Conservation (phyloP, 1,140 invertebrate species). For the Drosophila subpulchrella region DNA sequence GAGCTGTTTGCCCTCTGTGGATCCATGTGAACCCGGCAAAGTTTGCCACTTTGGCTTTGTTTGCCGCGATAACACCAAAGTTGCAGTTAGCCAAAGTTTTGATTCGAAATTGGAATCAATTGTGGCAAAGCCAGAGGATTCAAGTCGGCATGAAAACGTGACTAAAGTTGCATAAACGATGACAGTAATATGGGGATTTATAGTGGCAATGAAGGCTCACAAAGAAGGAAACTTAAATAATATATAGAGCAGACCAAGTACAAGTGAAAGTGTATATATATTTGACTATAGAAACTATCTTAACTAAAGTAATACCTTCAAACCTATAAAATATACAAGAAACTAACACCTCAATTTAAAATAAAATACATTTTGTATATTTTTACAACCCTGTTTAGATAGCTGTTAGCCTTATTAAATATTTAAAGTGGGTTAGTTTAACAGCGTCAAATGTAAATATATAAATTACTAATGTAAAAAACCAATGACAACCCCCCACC, state of each 20-base stretch:
- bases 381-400: too few species aligned
- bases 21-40: constrained; percentile 17
- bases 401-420: constrained; percentile 2
- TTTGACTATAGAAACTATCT: too few species aligned
- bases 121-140: constrained; percentile 17
- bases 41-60: constrained; percentile 47
- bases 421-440: constrained; percentile 13
- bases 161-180: constrained; percentile 17
- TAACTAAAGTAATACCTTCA: too few species aligned
- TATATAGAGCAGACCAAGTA: not conserved
- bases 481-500: constrained; percentile 6
- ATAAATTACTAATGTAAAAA: not conserved
- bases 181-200: not conserved
- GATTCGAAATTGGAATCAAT: constrained; percentile 44
- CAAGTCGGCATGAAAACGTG: constrained; percentile 25
- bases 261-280: too few species aligned
- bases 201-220: not conserved
- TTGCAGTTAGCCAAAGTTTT: constrained; percentile 46
- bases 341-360: too few species aligned
- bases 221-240: not conserved
- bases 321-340: too few species aligned
- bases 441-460: constrained; percentile 18
- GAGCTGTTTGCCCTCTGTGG: not conserved
- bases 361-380: too few species aligned
- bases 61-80: constrained; percentile 28